Evolutionary conservation across 1,140 invertebrate species (phyloP), one percentile per base, ranked within the genome.

Genomic region (Andricus grossulariae): DNA sequence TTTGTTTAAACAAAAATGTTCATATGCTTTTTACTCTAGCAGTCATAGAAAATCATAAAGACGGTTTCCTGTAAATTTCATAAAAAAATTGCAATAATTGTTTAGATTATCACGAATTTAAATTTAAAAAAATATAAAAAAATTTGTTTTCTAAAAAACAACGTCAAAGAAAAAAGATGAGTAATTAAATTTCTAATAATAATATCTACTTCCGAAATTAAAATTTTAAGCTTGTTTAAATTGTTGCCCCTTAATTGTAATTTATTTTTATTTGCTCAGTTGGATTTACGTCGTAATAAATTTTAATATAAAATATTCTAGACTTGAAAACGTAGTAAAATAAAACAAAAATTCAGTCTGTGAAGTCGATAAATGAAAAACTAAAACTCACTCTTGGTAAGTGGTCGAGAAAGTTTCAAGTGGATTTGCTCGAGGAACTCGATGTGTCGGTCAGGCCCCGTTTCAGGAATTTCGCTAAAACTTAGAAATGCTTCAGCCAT

Each of bases 401-500:
- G 93, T n/a, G 97, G 97, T 80, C 96, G 94, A 50, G 94, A 95
- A 16, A 99, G 92, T 82, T 95, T 95, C 71, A 98, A 90, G 83
- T 96, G 95, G 81, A 96, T 93, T 91, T 98, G 97, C 77, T 93
- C 93, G 32, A 97, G 90, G 51, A 92, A 92, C 70, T 92, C 88
- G 18, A 96, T 92, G 32, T 84, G 82, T 12, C 84, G 83, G n/a
- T 94, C 92, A 39, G 92, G 89, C 12, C 92, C 90, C 0, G 93
- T 93, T 76, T 93, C 92, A 21, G 93, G 91, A 84, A 97, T 93
- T 83, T 96, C 95, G 55, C 92, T 93, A 85, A 97, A 96, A 80
- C 95, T 93, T 13, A 98, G 88, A 91, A 97, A 99, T 21, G 96
- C 96, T 92, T 99, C 98, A 10, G 97, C 97, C 81, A 98, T 95